Evolutionary conservation across 2,113 vertebrate genomes (phyloP), one percentile per base, ranked within the genome.

Genomic region (Neodontobutis hainanensis): DNA sequence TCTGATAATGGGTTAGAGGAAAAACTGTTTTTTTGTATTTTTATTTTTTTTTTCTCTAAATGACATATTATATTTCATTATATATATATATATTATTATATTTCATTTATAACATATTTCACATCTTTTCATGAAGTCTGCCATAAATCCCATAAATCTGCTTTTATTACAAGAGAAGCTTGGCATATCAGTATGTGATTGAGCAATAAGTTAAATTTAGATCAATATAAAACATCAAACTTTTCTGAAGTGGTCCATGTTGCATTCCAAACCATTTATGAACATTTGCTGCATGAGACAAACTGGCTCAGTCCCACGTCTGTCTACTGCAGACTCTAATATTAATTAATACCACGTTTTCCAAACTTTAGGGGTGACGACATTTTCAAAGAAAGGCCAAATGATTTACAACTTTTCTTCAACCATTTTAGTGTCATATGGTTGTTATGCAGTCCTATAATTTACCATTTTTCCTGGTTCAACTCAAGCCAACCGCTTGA

Each of bases 201-300:
- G 68, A 70, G 62, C 61, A 65, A 50, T 62, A 44, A 70, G 80
- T 84, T 85, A 42, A 88, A 80, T 88, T 85, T 85, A 88, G 75
- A 78, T 82, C 68, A 83, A 85, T 80, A 80, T 79, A 77, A 87
- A 90, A 81, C 56, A 67, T 82, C 68, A n/a, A 73, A 76, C 70
- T 70, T 73, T 19, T 5, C 65, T 34, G 65, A 62, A 56, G 80
- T 61, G 78, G 64, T 70, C 81, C 85, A 70, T 73, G 70, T 83
- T 73, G 76, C 86, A 88, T 91, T 89, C 90, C 88, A 87, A 80
- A 68, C 87, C 90, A 86, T 90, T 88, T 91, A 91, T 86, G 90
- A 90, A 80, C 90, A 90, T 90, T 88, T 83, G 77, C 76, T 70
- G 79, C 48, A 36, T 19, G 62, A 85, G 70, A 55, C 77, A 12